Evolutionary conservation across 2,888 invertebrate species (phyloP), one percentile per base, ranked within the genome.

Genomic region (Lycaena phlaeas): DNA sequence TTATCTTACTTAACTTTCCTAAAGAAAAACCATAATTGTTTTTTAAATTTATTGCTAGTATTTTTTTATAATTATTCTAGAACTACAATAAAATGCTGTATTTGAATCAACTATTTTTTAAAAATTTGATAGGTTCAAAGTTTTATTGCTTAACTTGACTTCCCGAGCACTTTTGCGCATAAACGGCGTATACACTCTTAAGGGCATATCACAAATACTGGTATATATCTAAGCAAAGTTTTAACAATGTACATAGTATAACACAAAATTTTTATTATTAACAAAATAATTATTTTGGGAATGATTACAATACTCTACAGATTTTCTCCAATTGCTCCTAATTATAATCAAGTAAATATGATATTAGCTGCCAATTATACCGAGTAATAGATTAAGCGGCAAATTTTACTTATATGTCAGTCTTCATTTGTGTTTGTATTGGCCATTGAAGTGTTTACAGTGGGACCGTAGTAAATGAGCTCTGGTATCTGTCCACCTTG

Each of bases 401-500:
- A 55, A 53, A 59, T 59, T 61, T 62, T 68, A 50, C 45, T 63
- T 59, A 57, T 60, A 58, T 73, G 81, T 85, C 84, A 86, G 75
- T 86, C 85, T 64, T 87, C 86, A 54, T 68, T 84, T 50, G 70
- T 57, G 42, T 64, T 85, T 31, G 81, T 53, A 41, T 77, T 81
- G 51, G 69, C 50, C 62, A 81, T 49, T 50, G 69, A 49, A 26
- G 68, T 61, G 44, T 66, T 77, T 42, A 88, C 86, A 26, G 92
- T 89, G 12, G 96, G 95, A 26, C 96, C 96, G 63, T 97, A 97
- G 72, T 97, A 97, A 60, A 97, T 96, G 45, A 97, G 87, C 84
- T 98, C 97, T 2, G 97, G 97, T 64, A 98, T 97, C 77, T 98
- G 97, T 28, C 97, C 97, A 34, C 97, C 97, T 77, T 97, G 97